Evolutionary conservation across 2,797 vertebrate species (phyloP).

Genomic region (Pelobates cultripes): DNA sequence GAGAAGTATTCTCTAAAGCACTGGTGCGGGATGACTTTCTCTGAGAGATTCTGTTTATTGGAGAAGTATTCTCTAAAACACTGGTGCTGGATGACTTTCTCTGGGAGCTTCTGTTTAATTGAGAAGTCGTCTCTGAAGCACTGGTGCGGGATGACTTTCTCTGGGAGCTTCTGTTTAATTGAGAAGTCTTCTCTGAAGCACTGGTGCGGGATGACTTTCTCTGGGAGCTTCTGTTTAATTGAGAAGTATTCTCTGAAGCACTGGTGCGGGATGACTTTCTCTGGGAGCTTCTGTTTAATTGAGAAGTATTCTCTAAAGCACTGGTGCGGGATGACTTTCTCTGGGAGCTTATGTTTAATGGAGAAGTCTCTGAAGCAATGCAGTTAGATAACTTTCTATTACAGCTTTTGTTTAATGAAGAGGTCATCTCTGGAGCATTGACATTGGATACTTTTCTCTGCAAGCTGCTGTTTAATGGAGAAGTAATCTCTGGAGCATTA

Average conservation of each 20-base stretch:
- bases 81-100: background rate
- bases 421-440: background rate
- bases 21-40: background rate
- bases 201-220: too few relatives aligned
- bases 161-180: too few relatives aligned
- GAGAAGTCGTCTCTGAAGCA: background rate
- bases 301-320: background rate
- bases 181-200: too few relatives aligned
- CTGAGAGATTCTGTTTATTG: background rate
- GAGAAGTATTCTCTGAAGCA: too few relatives aligned
- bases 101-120: background rate
- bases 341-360: background rate
- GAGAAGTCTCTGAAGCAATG: background rate
- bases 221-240: too few relatives aligned
- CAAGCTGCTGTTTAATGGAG: conserved; percentile 1
- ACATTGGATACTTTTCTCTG: background rate
- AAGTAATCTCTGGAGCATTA: conserved; percentile 4
- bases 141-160: too few relatives aligned
- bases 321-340: background rate
- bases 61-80: background rate
- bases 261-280: background rate
- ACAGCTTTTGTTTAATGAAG: background rate
- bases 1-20: too few relatives aligned
- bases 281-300: background rate
- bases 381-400: background rate